These are phyloP conservation scores for Acestrorhynchus altus DNA, from an alignment of 2,797 vertebrate species.

Conservation along the genomic window DNA sequence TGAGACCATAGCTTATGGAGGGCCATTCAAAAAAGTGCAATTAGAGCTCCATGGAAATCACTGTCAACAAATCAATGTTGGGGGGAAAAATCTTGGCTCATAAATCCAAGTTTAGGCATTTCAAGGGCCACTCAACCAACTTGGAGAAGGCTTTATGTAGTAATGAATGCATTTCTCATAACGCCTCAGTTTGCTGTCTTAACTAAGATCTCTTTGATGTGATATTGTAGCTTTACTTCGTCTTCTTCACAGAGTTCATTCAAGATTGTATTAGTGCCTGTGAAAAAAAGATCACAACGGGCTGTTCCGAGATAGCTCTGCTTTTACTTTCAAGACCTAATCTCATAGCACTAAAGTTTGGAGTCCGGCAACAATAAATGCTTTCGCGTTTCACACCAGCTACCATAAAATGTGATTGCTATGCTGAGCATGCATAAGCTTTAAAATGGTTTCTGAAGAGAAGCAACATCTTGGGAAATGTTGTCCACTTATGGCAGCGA, in stretches of 20 bases:
- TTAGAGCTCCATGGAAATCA: slow-evolving; percentile 35
- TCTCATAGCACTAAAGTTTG: not conserved
- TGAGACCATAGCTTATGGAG: slow-evolving; percentile 31
- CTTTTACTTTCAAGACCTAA: not conserved
- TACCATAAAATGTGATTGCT: not conserved
- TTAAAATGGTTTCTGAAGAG: not conserved
- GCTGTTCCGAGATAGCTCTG: not conserved
- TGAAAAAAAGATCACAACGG: not conserved
- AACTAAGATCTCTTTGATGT: not conserved
- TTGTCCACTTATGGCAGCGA: not conserved
- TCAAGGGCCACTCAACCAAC: slow-evolving; percentile 5
- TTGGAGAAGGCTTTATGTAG: slow-evolving; percentile 9
- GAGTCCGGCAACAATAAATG: not conserved
- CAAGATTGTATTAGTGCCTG: not conserved
- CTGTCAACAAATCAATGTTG: slow-evolving; percentile 39
- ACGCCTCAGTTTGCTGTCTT: slow-evolving; percentile 7
- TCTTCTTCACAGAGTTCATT: not conserved
- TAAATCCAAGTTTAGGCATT: slow-evolving; percentile 36
- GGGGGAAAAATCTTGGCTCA: slow-evolving; percentile 9
- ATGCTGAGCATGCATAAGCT: not conserved
- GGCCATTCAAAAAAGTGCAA: slow-evolving; percentile 35
- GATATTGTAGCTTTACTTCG: slow-evolving; percentile 19
- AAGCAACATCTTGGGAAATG: not conserved
- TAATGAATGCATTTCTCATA: slow-evolving; percentile 35
- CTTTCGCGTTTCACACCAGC: not conserved